Percentiles rank a stretch among this genome's conserved stretches.
Evolutionary conservation across 2,888 invertebrate species (phyloP).

Genomic region (Clostera curtula): DNA sequence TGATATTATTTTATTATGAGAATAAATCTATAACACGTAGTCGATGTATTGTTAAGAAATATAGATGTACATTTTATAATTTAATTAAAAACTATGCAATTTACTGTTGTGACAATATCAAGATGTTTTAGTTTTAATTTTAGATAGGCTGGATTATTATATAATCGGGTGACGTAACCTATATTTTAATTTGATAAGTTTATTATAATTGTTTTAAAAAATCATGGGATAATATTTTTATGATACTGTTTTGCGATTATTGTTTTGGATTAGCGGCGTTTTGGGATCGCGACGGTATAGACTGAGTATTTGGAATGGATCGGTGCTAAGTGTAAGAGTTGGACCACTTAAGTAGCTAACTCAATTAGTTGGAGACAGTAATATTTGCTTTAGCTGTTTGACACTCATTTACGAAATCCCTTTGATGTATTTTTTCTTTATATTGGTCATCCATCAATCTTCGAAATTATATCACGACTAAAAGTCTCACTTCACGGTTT

Average conservation of each 20-base stretch:
- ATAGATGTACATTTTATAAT: constrained; percentile 22
- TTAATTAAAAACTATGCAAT: constrained; percentile 23
- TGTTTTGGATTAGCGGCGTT: constrained; percentile 14
- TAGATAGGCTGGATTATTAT: constrained; percentile 16
- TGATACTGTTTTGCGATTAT: constrained; percentile 18
- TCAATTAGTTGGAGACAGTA: too few relatives aligned
- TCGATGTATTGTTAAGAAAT: constrained; percentile 27
- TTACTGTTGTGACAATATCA: constrained; percentile 31
- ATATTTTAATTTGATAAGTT: constrained; percentile 21
- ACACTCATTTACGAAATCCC: neutral
- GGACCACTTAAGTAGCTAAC: too few relatives aligned
- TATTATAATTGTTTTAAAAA: constrained; percentile 27
- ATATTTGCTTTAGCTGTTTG: constrained; percentile 10
- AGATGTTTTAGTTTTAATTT: constrained; percentile 13
- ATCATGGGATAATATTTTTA: constrained; percentile 23
- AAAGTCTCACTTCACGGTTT: too few relatives aligned
- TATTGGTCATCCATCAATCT: too few relatives aligned
- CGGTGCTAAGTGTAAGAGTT: too few relatives aligned
- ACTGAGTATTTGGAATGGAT: constrained; percentile 16
- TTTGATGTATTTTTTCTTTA: too few relatives aligned
- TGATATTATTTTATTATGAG: constrained; percentile 56
- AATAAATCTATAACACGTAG: constrained; percentile 35
- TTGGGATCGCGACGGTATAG: too few relatives aligned
- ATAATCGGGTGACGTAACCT: constrained; percentile 23
- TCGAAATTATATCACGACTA: too few relatives aligned